Conservation (phyloP, 1,140 invertebrate species). For the Micrasema longulum region DNA sequence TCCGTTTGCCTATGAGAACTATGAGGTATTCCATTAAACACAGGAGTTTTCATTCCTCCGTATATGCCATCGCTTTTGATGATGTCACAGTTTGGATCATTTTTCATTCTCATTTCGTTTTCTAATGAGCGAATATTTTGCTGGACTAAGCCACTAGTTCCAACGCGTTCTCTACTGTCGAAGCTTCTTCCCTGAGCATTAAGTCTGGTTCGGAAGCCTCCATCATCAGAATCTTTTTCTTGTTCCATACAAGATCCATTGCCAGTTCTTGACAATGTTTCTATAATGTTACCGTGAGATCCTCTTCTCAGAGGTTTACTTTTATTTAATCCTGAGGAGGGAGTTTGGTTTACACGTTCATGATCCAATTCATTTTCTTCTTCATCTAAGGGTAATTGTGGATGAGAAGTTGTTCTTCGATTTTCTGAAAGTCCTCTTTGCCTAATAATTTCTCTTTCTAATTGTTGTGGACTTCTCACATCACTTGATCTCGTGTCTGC, state of each 20-base stretch:
- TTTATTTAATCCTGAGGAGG: conserved; percentile 37
- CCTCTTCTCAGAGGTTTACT: conserved; percentile 63
- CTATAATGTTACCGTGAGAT: conserved; percentile 70
- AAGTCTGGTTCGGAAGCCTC: conserved; percentile 67
- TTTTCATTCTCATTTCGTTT: conserved; percentile 59
- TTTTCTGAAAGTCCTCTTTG: conserved; percentile 69
- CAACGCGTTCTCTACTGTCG: conserved; percentile 59
- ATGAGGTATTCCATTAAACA: conserved; percentile 49
- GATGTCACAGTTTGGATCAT: conserved; percentile 62
- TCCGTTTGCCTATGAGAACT: conserved; percentile 46
- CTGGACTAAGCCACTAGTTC: conserved; percentile 31
- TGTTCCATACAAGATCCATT: conserved; percentile 57
- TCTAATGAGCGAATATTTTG: conserved; percentile 43
- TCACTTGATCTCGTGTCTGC: conserved; percentile 56
- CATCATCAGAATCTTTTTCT: conserved; percentile 71
- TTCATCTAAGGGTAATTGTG: conserved; percentile 73
- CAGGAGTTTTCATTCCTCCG: conserved; percentile 50
- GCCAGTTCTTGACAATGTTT: conserved; percentile 58
- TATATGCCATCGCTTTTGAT: conserved; percentile 53
- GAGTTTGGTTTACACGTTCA: conserved; percentile 43
- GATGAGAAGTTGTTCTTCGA: conserved; percentile 73
- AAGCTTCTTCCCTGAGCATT: conserved; percentile 63
- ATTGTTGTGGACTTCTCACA: conserved; percentile 70
- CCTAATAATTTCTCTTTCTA: conserved; percentile 69
- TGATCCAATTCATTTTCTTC: conserved; percentile 55